Conservation (phyloP, 2,888 invertebrate genomes). For the Creontiades dilutus region DNA sequence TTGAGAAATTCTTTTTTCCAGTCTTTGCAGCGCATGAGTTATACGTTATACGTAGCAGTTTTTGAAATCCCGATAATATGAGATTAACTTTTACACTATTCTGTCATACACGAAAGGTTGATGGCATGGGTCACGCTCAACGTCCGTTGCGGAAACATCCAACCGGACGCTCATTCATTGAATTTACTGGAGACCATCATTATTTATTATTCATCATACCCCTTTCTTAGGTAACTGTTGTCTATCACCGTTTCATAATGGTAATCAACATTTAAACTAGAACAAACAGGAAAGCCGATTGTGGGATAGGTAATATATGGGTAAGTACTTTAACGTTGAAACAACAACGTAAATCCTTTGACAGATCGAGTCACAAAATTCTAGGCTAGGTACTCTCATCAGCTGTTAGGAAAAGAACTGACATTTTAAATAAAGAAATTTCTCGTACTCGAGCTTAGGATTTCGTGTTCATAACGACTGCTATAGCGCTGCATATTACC, state of each 20-base stretch:
- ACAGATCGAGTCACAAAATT: too few relatives aligned
- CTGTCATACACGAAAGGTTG: background rate
- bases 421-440: too few relatives aligned
- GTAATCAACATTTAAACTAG: background rate
- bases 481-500: too few relatives aligned
- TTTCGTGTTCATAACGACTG: too few relatives aligned
- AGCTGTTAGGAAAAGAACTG: too few relatives aligned
- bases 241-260: background rate
- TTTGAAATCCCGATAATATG: background rate
- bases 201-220: background rate
- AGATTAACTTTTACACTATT: background rate
- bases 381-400: too few relatives aligned
- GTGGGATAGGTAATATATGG: too few relatives aligned
- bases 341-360: too few relatives aligned
- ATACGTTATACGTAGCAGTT: background rate
- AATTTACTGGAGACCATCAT: background rate
- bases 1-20: too few relatives aligned
- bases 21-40: too few relatives aligned
- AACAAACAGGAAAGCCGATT: background rate
- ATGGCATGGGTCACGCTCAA: background rate
- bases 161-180: conserved; percentile 12
- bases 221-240: background rate
- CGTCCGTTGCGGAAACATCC: background rate
- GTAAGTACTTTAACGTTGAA: too few relatives aligned
- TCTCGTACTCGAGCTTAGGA: too few relatives aligned